phyloP scores from a whole-genome alignment of 2,113 vertebrate genomes.

The Hiodon alosoides region DNA sequence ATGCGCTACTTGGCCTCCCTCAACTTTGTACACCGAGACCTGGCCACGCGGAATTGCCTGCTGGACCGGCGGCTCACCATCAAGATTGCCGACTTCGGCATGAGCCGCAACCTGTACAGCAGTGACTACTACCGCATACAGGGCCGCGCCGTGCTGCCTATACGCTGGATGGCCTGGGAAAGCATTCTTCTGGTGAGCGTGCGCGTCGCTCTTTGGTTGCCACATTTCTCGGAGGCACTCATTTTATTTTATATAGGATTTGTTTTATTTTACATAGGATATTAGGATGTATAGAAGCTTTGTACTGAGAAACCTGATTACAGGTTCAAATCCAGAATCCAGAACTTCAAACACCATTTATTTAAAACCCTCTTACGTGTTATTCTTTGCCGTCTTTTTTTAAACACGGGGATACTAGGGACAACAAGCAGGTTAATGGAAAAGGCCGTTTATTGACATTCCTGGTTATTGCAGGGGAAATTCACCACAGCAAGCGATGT shows the following conservation, averaged over 20 bases:
- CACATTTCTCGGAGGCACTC: too few species aligned
- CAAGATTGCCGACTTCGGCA: slow-evolving; percentile 78
- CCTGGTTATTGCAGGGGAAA: slow-evolving; percentile 62
- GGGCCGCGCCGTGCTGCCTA: slow-evolving; percentile 74
- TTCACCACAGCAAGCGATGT: slow-evolving; percentile 78
- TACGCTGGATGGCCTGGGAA: slow-evolving; percentile 84
- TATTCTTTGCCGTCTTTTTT: too few species aligned
- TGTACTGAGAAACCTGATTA: too few species aligned
- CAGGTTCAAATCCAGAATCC: too few species aligned
- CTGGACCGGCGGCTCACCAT: slow-evolving; percentile 78
- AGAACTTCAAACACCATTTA: too few species aligned
- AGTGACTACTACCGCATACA: slow-evolving; percentile 82
- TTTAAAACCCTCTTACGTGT: too few species aligned
- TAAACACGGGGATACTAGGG: too few species aligned
- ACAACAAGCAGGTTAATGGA: too few species aligned
- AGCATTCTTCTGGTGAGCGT: slow-evolving; percentile 73
- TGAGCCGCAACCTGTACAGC: slow-evolving; percentile 79
- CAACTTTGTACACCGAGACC: slow-evolving; percentile 76
- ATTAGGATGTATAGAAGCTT: too few species aligned
- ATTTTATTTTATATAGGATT: too few species aligned
- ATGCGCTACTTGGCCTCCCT: slow-evolving; percentile 76
- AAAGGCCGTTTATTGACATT: not conserved
- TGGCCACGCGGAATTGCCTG: slow-evolving; percentile 78
- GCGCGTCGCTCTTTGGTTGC: not conserved
- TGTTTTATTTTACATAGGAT: too few species aligned